Base-by-base conservation (phyloP, 1,140 invertebrate species). In the Chlorops oryzae region DNA sequence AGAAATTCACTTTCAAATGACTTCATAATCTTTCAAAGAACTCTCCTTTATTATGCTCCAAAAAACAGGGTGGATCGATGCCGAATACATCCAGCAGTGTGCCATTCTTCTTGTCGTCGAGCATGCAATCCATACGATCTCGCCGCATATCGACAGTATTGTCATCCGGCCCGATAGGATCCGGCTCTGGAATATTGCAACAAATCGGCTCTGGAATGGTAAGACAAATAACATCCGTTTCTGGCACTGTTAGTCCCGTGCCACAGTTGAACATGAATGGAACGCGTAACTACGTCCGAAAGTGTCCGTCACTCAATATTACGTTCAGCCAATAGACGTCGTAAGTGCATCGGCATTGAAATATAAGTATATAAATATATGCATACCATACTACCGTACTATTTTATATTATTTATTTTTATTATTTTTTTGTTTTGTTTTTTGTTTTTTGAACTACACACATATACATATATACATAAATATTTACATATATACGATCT, bases 11-110 rank as follows among this genome's bases (percentile, higher is more conserved):
- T 24, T 52, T 38, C 18, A 43, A 37, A 50, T 56, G 47, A 59
- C 51, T 53, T 52, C 49, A 51, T 70, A 67, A 70, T 70, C 59
- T 70, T 70, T 59, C 64, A 70, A 70, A 70, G 66, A 69, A 70
- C 66, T 70, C 66, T 70, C 63, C 64, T 62, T 65, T 70, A 62
- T 66, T 69, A 58, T 70, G 63, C 59, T 70, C 63, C 59, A 62
- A 70, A 63, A 69, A 66, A 66, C 77, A 90, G 87, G 85, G 86
- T 61, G 85, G 86, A 54, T 87, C 85, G 43, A 87, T 91, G 84
- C 88, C 88, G 57, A 90, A 88, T 66, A 90, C 88, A 22, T 90
- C 87, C 62, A 88, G 85, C 62, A 90, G 87, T 67, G 87, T 90
- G 23, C 87, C 88, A 15, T 88, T 88, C 71, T 78, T 90, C 63